Evolutionary conservation across 2,888 invertebrate genomes (phyloP).

Genomic region (Agonum fuliginosum): DNA sequence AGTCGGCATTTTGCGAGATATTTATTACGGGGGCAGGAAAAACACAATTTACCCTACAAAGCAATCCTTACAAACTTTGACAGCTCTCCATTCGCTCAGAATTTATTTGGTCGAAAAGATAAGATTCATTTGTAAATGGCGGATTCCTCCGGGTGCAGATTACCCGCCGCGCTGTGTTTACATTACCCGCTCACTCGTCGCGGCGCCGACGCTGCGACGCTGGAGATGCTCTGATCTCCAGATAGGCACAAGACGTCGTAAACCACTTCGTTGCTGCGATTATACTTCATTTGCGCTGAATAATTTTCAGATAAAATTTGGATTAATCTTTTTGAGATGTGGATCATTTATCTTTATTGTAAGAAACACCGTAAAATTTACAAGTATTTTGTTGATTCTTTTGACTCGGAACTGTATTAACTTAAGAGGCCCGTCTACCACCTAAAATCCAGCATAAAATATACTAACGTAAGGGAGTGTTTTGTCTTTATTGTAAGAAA

Average conservation of each 20-base stretch:
- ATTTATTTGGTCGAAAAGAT: constrained; percentile 53
- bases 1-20: constrained; percentile 47
- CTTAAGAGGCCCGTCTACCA: no score
- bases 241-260: neutral
- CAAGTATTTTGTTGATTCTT: no score
- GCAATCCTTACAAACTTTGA: constrained; percentile 53
- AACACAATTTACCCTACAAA: constrained; percentile 57
- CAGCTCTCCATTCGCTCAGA: constrained; percentile 41
- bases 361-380: no score
- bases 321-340: no score
- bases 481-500: no score
- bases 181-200: neutral
- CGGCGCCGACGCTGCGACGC: neutral
- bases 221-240: neutral
- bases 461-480: no score
- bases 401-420: no score
- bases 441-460: no score
- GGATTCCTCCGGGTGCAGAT: constrained; percentile 36
- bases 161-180: constrained; percentile 1
- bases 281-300: neutral
- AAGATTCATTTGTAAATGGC: constrained; percentile 55
- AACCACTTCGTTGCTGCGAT: neutral
- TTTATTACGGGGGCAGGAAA: constrained; percentile 48
- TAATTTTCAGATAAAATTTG: no score
- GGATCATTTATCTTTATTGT: no score